Base-by-base conservation (phyloP, 2,888 invertebrate species). In the Noctua comes region DNA sequence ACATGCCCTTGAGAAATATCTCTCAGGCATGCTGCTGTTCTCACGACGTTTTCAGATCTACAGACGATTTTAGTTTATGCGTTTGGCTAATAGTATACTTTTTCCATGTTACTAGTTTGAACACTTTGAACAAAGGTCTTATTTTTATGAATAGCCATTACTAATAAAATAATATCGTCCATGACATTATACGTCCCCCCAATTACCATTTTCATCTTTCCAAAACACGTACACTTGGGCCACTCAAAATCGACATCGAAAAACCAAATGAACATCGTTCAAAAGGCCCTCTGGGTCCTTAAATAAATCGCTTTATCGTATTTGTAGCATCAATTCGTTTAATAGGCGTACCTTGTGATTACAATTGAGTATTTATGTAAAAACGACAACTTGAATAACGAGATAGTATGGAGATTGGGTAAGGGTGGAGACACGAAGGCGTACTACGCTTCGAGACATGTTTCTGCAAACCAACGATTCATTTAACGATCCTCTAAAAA, bases 221-320 rank as follows among this genome's bases (percentile, higher is more conserved):
- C 18, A n/a, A 8, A n/a, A n/a, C 13, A 68, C 40, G 31, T 40
- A 21, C 36, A 79, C 86, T 89, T 89, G 82, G 68, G 77, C 89
- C 91, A 75, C 76, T 57, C 65, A 1, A 57, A 71, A 82, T 78
- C 75, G 77, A 68, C 85, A 83, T 73, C 76, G 85, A 82, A 86
- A 31, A 87, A 81, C 88, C 88, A 92, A 92, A 93, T 90, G 92
- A 91, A 88, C 87, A 90, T 89, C 88, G 89, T 90, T 91, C 90
- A 85, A 85, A 79, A 89, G 82, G 89, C 77, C 85, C 73, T 88
- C 86, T 79, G 78, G 76, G 82, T 86, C 86, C 86, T 92, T 81
- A 90, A 82, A 89, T 86, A 91, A 92, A 92, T 91, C 90, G 88
- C 84, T 91, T 91, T 88, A 91, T 89, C 90, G 89, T 84, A 89